Percentiles rank a stretch among this genome's conserved stretches.
These are phyloP conservation scores for Lydus trimaculatus DNA, from an alignment of 2,888 invertebrate species.

Conservation along the genomic window DNA sequence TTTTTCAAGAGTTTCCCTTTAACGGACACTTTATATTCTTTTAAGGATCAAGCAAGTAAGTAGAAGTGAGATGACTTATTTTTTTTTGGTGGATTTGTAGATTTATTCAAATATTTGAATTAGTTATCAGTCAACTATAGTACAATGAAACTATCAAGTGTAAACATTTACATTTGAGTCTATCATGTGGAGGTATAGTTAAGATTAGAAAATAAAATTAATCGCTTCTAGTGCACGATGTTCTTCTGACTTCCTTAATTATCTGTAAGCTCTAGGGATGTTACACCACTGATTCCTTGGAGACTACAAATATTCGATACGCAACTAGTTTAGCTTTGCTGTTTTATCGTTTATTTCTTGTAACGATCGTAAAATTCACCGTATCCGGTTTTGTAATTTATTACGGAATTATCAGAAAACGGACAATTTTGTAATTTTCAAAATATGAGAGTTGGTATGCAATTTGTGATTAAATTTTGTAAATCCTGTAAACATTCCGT, in stretches of 20 bases:
- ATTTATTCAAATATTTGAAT: neutral
- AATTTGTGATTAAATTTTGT: too few relatives aligned
- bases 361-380: neutral
- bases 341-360: neutral
- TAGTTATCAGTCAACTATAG: neutral
- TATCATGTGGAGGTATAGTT: slow-evolving; percentile 22
- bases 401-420: neutral
- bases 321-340: slow-evolving; percentile 16
- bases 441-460: too few relatives aligned
- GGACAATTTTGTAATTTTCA: too few relatives aligned
- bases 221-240: slow-evolving; percentile 39
- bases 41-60: neutral
- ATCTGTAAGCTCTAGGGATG: slow-evolving; percentile 27
- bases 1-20: slow-evolving; percentile 11
- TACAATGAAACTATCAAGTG: neutral
- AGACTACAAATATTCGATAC: slow-evolving; percentile 27
- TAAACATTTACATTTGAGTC: slow-evolving; percentile 15
- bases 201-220: slow-evolving; percentile 38
- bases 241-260: slow-evolving; percentile 41
- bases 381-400: neutral
- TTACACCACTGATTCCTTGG: slow-evolving; percentile 19
- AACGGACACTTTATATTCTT: slow-evolving; percentile 7
- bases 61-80: neutral
- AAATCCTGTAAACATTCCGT: too few relatives aligned
- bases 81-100: neutral